Evolutionary conservation across 2,113 vertebrate species (phyloP).

Genomic region (Gavia stellata): DNA sequence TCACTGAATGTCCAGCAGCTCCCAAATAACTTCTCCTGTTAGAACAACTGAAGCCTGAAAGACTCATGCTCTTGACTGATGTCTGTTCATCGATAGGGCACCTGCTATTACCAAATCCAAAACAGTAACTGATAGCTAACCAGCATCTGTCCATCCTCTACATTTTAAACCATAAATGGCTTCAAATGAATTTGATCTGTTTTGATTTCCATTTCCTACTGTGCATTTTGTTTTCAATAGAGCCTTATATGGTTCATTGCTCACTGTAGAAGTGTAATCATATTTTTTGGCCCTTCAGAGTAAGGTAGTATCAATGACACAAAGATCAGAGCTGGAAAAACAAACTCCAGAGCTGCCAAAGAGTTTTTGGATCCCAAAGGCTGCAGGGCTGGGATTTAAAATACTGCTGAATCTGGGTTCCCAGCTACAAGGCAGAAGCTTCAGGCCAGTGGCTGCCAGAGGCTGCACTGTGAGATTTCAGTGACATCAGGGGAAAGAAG

Average conservation of each 20-base stretch:
- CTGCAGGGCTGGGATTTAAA: neutral
- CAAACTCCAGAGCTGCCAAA: neutral
- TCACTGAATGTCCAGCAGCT: neutral
- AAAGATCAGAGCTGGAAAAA: neutral
- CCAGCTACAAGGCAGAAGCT: neutral
- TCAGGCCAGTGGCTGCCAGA: neutral
- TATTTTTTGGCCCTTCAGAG: neutral
- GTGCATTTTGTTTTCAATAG: neutral
- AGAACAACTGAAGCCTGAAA: neutral
- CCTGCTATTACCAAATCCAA: neutral
- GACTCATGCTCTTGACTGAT: neutral
- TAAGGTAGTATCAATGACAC: neutral
- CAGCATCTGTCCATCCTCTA: neutral
- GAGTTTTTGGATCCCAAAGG: neutral
- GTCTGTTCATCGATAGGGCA: neutral
- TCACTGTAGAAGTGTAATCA: neutral
- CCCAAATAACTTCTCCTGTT: neutral
- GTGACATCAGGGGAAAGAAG: neutral
- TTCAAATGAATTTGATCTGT: neutral
- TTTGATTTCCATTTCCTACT: neutral
- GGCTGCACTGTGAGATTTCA: neutral
- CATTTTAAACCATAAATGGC: neutral
- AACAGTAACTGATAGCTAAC: neutral
- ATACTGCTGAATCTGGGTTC: neutral
- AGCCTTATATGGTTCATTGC: neutral